Conservation (phyloP, 2,888 invertebrate species). For the Augiades crinisus region DNA sequence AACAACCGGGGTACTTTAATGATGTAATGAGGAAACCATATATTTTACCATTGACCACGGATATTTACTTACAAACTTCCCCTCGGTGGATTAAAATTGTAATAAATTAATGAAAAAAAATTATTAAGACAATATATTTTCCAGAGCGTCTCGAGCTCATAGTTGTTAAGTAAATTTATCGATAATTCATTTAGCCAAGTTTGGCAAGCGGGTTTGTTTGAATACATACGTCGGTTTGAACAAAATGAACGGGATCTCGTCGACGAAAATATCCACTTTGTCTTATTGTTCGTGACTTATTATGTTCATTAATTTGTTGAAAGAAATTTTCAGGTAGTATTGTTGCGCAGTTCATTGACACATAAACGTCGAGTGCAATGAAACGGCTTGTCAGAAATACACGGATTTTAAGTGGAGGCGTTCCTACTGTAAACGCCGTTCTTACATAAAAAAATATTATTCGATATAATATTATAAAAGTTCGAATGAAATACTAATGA, state of each 20-base stretch:
- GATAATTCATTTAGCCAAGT: constrained; percentile 17
- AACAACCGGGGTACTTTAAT: no score
- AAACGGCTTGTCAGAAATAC: background rate
- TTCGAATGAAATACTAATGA: no score
- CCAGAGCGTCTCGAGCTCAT: no score
- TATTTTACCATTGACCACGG: no score
- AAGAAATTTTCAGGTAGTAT: constrained; percentile 23
- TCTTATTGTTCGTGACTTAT: constrained; percentile 8
- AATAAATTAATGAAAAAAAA: no score
- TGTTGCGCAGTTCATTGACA: constrained; percentile 16
- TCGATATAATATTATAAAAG: no score
- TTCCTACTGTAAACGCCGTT: no score
- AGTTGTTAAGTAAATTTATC: constrained; percentile 27
- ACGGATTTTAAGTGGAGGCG: background rate
- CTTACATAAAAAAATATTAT: no score
- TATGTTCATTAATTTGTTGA: constrained; percentile 11
- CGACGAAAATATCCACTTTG: constrained; percentile 14
- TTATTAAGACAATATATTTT: no score
- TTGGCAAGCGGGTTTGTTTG: constrained; percentile 30
- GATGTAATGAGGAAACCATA: no score
- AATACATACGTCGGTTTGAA: constrained; percentile 23
- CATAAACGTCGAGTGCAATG: constrained; percentile 5
- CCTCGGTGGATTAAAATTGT: no score
- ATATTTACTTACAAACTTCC: no score
- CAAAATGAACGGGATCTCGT: constrained; percentile 22